phyloP scores from a whole-genome alignment of 2,797 vertebrate species.

The Lutjanus campechanus region DNA sequence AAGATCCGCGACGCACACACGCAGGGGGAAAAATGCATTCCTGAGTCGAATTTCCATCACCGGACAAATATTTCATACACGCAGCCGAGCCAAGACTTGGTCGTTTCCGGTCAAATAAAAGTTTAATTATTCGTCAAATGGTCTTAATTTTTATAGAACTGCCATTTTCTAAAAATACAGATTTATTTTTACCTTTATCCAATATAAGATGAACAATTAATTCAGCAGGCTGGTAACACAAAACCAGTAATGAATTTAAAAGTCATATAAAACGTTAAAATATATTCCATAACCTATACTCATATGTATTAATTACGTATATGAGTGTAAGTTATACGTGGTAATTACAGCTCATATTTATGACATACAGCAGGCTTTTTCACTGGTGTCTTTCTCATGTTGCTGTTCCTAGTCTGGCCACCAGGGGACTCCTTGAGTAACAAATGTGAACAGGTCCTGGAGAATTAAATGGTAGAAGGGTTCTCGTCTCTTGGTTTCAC shows the following conservation, averaged over 20 bases:
- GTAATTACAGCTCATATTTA: constrained; percentile 33
- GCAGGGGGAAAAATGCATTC: constrained; percentile 81
- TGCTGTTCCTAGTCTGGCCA: constrained; percentile 64
- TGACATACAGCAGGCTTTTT: not conserved
- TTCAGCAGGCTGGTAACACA: constrained; percentile 13
- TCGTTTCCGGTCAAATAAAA: constrained; percentile 79
- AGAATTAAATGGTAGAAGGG: not conserved
- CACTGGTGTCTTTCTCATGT: not conserved
- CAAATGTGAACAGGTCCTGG: constrained; percentile 3
- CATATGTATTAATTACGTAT: constrained; percentile 11
- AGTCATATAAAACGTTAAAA: constrained; percentile 31
- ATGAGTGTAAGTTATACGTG: not conserved
- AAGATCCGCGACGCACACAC: constrained; percentile 80
- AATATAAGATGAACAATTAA: constrained; percentile 1
- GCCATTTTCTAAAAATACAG: not conserved
- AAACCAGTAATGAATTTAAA: constrained; percentile 36
- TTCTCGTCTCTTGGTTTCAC: not conserved
- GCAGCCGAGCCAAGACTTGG: constrained; percentile 64
- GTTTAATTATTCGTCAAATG: constrained; percentile 41
- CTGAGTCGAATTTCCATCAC: constrained; percentile 85
- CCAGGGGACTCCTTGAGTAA: constrained; percentile 77
- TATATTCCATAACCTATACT: constrained; percentile 17
- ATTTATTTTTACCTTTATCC: constrained; percentile 4
- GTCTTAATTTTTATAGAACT: constrained; percentile 13
- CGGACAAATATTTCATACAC: constrained; percentile 83